Evolutionary conservation across 2,888 invertebrate genomes (phyloP).

Genomic region (Heliconius aoede): DNA sequence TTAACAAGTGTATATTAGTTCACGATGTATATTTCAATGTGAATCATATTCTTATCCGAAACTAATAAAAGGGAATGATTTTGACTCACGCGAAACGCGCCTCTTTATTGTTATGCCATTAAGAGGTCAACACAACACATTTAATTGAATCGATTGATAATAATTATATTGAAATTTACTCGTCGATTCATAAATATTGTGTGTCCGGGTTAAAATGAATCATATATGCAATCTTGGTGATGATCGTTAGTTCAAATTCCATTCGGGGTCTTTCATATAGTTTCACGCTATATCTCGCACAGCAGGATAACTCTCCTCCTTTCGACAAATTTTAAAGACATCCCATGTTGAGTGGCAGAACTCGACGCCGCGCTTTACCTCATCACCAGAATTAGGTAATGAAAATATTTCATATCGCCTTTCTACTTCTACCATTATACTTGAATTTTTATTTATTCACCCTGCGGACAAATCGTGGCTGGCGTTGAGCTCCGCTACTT

Average conservation of each 20-base stretch:
- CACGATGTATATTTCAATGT: not conserved
- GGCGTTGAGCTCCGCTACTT: not conserved
- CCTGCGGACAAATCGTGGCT: not conserved
- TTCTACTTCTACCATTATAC: too few relatives aligned
- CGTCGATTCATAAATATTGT: not conserved
- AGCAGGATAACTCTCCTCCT: too few relatives aligned
- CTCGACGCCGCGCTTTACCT: too few relatives aligned
- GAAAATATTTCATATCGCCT: too few relatives aligned
- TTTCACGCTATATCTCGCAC: too few relatives aligned
- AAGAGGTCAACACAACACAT: not conserved
- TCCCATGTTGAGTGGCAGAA: too few relatives aligned
- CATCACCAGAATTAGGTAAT: too few relatives aligned
- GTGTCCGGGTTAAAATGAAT: not conserved
- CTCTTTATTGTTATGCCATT: not conserved
- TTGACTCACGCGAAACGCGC: slow-evolving; percentile 8
- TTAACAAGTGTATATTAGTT: not conserved
- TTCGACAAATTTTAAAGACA: too few relatives aligned
- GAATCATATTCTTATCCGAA: slow-evolving; percentile 11
- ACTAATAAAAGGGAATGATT: not conserved
- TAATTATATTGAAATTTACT: not conserved
- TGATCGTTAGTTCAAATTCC: not conserved
- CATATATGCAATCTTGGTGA: not conserved
- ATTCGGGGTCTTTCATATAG: not conserved
- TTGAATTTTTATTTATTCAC: not conserved
- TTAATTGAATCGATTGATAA: not conserved